Evolutionary conservation across 2,797 vertebrate genomes (phyloP).

Genomic region (Coendou prehensilis): DNA sequence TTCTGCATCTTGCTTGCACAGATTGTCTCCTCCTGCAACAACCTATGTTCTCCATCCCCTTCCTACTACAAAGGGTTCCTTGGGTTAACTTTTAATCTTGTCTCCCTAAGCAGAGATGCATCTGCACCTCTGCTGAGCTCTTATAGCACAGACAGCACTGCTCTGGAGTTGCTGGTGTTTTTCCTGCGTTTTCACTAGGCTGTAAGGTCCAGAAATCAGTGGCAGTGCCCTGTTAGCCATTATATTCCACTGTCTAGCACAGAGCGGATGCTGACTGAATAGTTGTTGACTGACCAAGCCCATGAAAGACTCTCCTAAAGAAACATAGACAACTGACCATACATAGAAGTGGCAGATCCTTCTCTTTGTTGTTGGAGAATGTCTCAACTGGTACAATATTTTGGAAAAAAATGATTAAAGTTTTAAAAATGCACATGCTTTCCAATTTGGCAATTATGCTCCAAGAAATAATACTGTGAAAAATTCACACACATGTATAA

Average conservation of each 20-base stretch:
- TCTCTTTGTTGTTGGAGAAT: not conserved
- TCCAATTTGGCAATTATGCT: not conserved
- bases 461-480: not conserved
- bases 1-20: not conserved
- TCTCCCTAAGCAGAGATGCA: not conserved
- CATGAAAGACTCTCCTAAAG: slow-evolving; percentile 11
- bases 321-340: not conserved
- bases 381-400: not conserved
- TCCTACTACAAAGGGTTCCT: not conserved
- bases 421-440: not conserved
- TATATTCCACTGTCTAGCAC: not conserved
- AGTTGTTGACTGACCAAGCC: not conserved
- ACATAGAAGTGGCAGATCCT: not conserved
- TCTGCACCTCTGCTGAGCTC: not conserved
- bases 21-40: not conserved
- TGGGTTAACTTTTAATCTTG: not conserved
- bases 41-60: not conserved
- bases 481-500: not conserved
- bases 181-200: not conserved
- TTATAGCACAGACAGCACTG: not conserved
- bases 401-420: not conserved
- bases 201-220: not conserved
- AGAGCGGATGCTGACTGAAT: not conserved
- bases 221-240: not conserved
- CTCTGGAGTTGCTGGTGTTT: no score